These are phyloP conservation scores for Pomatorhinus ruficollis DNA, from an alignment of 2,113 vertebrate genomes.

Conservation along the genomic window DNA sequence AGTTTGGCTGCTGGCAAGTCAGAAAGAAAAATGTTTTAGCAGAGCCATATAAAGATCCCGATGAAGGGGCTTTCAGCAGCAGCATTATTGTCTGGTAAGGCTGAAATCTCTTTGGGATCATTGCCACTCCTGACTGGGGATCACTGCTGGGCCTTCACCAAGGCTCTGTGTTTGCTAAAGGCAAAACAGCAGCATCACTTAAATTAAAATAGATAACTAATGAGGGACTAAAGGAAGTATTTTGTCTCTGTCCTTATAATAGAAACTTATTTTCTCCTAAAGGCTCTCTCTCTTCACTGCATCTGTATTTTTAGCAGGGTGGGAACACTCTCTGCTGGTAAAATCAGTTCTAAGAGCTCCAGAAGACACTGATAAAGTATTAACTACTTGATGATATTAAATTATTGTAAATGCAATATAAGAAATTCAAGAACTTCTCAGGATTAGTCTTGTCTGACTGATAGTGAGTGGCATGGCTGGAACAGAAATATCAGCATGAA, in stretches of 20 bases:
- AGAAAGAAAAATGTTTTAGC: neutral
- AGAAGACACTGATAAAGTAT: neutral
- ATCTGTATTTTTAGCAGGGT: neutral
- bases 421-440: neutral
- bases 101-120: neutral
- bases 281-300: neutral
- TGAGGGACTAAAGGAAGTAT: neutral
- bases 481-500: neutral
- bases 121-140: neutral
- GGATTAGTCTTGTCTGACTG: neutral
- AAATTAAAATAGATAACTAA: neutral
- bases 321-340: neutral
- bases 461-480: neutral
- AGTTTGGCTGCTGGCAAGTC: neutral
- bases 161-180: neutral
- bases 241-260: neutral
- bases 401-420: neutral
- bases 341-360: neutral
- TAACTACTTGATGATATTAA: neutral
- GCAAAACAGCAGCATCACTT: neutral
- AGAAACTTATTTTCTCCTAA: neutral
- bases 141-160: neutral
- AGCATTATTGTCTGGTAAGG: neutral
- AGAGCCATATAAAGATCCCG: neutral
- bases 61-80: neutral